These are phyloP conservation scores for Bradypus variegatus DNA, from an alignment of 2,797 vertebrate genomes.

Conservation along the genomic window DNA sequence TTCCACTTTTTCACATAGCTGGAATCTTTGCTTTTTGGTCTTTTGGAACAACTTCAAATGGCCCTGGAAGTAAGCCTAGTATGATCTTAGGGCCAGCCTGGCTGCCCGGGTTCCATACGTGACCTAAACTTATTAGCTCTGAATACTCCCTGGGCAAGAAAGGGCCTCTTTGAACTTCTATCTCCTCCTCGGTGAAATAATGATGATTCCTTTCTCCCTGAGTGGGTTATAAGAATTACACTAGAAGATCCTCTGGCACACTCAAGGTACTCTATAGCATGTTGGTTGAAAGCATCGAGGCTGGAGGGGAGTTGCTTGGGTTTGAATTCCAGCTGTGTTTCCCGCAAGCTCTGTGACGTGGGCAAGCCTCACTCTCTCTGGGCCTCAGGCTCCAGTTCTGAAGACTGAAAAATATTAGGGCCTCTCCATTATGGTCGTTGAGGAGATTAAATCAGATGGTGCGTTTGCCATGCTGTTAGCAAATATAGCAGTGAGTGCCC, in stretches of 20 bases:
- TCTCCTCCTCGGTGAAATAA: background rate
- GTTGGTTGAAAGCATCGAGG: background rate
- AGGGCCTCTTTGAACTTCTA: too few relatives aligned
- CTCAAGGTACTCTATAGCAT: too few relatives aligned
- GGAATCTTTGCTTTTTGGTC: background rate
- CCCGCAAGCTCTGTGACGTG: background rate
- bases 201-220: background rate
- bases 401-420: background rate
- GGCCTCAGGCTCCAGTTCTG: background rate
- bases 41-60: background rate
- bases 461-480: background rate
- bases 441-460: background rate
- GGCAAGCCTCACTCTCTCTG: background rate
- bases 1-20: background rate
- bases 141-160: too few relatives aligned
- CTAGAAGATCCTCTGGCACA: background rate
- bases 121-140: background rate
- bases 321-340: background rate
- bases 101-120: background rate
- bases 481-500: background rate
- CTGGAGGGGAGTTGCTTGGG: fast-evolving
- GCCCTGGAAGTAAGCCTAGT: background rate
- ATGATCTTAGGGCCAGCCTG: background rate
- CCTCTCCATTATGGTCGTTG: background rate
- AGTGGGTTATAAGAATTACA: background rate